Percentiles rank a stretch among this genome's conserved stretches.
These are phyloP conservation scores for Styela clava DNA, from an alignment of 23 tunicate species.

Conservation along the genomic window DNA sequence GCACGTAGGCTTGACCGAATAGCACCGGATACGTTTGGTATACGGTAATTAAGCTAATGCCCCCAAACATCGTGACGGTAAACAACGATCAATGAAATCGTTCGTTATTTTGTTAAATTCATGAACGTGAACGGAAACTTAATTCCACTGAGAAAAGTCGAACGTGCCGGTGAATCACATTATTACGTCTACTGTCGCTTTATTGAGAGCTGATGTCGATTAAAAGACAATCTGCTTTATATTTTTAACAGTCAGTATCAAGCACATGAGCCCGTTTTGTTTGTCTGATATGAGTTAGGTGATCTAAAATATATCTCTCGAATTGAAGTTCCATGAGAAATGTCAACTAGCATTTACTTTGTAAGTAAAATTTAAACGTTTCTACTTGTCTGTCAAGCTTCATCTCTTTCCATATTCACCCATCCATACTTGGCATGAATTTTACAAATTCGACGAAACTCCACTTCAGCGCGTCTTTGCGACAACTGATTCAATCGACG, in stretches of 20 bases:
- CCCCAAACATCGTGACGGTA: not conserved
- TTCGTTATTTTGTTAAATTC: not conserved
- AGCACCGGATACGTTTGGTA: too few species aligned
- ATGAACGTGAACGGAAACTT: not conserved
- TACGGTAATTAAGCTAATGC: not conserved
- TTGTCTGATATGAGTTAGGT: too few species aligned
- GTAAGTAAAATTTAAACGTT: too few species aligned
- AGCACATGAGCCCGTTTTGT: too few species aligned
- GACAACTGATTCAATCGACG: slow-evolving; percentile 62
- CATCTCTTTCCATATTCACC: slow-evolving; percentile 70
- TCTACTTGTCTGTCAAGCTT: slow-evolving; percentile 35
- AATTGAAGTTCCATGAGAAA: too few species aligned
- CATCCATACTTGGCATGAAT: slow-evolving; percentile 80
- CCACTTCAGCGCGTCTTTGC: slow-evolving; percentile 68
- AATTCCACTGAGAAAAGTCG: too few species aligned
- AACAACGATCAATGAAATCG: not conserved
- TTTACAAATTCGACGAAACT: slow-evolving; percentile 63
- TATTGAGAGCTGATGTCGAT: not conserved
- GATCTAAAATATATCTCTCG: too few species aligned
- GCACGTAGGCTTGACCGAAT: too few species aligned
- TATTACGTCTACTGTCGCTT: not conserved
- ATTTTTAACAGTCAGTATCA: too few species aligned
- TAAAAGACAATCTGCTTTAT: too few species aligned
- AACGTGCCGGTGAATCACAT: too few species aligned
- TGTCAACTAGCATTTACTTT: too few species aligned